These are phyloP conservation scores for Oreamnos americanus DNA, from an alignment of 2,113 vertebrate species.

Conservation along the genomic window DNA sequence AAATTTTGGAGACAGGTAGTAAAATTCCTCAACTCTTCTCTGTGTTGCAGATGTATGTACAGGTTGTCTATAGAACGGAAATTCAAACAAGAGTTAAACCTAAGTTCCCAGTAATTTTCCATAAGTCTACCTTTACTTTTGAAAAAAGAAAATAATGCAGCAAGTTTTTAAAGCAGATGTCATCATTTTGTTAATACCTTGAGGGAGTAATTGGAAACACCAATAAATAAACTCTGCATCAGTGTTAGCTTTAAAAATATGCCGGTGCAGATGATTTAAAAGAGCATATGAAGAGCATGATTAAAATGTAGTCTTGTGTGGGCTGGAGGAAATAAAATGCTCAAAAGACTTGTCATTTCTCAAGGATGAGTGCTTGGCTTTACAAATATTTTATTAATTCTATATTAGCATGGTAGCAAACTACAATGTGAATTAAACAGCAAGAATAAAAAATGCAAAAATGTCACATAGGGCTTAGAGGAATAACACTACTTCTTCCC, in stretches of 20 bases:
- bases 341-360: background rate
- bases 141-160: background rate
- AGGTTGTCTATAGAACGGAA: background rate
- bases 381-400: constrained; percentile 39
- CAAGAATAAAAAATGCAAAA: background rate
- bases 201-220: constrained; percentile 41
- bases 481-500: background rate
- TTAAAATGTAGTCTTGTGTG: constrained; percentile 35
- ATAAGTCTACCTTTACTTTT: background rate
- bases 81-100: background rate
- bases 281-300: constrained; percentile 39
- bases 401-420: background rate
- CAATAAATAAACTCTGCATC: constrained; percentile 43
- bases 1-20: background rate
- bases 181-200: constrained; percentile 40
- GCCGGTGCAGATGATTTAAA: constrained; percentile 26
- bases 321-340: constrained; percentile 54
- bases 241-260: constrained; percentile 7
- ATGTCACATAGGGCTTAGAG: background rate
- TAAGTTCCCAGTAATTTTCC: constrained; percentile 8
- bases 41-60: background rate
- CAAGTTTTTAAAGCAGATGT: constrained; percentile 5
- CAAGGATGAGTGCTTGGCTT: constrained; percentile 17
- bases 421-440: background rate
- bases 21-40: background rate